Evolutionary conservation across 2,113 vertebrate species (phyloP).

Genomic region (Muscicapa adusta): DNA sequence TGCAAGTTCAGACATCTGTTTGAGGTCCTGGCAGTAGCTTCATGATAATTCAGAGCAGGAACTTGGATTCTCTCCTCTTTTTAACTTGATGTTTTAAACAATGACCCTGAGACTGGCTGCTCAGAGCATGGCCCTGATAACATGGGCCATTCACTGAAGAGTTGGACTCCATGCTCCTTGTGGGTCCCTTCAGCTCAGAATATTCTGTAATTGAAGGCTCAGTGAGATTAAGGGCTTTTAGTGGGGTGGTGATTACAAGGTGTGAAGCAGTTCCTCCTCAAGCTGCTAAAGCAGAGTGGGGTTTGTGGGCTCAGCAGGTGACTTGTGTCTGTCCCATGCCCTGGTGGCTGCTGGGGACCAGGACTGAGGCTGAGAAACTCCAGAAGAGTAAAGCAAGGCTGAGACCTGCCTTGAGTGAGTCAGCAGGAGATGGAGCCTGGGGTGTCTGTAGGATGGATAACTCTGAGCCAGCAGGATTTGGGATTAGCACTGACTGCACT

Average conservation of each 20-base stretch:
- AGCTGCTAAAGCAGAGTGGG: too few relatives aligned
- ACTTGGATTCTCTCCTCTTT: neutral
- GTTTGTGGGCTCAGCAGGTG: neutral
- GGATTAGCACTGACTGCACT: accelerated
- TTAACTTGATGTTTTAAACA: neutral
- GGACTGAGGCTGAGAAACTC: neutral
- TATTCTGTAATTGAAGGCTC: neutral
- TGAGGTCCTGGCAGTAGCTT: neutral
- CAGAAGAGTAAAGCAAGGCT: neutral
- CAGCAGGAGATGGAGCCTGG: neutral
- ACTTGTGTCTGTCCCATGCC: neutral
- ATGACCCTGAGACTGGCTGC: neutral
- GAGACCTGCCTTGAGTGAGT: neutral
- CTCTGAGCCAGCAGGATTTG: neutral
- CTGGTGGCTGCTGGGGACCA: neutral
- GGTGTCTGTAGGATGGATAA: neutral
- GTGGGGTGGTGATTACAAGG: neutral
- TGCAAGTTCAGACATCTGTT: neutral
- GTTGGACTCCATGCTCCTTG: neutral
- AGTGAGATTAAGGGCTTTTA: neutral
- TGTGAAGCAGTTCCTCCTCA: neutral
- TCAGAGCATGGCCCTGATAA: neutral
- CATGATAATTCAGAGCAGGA: neutral
- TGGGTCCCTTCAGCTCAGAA: neutral
- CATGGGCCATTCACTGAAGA: neutral